These are phyloP conservation scores for Sebastes flavidus DNA, from an alignment of 2,797 vertebrate species.

Conservation along the genomic window DNA sequence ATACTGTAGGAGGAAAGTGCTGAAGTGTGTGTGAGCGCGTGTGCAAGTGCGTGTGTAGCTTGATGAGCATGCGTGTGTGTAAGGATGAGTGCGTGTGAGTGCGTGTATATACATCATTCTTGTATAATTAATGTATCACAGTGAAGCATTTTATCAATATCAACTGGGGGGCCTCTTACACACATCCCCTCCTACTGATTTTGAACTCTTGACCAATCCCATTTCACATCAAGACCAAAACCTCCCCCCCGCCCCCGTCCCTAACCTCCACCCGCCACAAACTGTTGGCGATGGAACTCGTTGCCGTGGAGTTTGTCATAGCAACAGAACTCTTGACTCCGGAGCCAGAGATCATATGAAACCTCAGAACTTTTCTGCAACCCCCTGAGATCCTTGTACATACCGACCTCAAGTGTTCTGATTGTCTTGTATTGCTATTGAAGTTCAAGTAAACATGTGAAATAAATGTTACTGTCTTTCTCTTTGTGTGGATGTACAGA, in stretches of 20 bases:
- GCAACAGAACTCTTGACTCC: conserved; percentile 70
- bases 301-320: conserved; percentile 63
- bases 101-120: conserved; percentile 77
- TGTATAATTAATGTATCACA: conserved; percentile 82
- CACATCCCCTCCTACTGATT: conserved; percentile 56
- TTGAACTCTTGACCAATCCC: conserved; percentile 71
- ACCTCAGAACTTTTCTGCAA: conserved; percentile 79
- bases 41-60: conserved; percentile 33
- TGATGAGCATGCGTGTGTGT: conserved; percentile 62
- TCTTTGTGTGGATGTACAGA: conserved; percentile 34
- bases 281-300: conserved; percentile 61
- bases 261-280: conserved; percentile 37
- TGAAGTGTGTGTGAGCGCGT: conserved; percentile 37
- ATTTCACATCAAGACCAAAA: conserved; percentile 74
- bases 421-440: conserved; percentile 85
- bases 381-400: conserved; percentile 73
- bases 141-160: conserved; percentile 79
- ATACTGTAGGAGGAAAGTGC: conserved; percentile 71
- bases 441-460: conserved; percentile 83
- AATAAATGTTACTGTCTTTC: conserved; percentile 65
- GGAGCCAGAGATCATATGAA: conserved; percentile 73
- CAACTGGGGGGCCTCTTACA: conserved; percentile 60
- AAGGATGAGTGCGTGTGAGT: conserved; percentile 5
- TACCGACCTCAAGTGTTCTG: conserved; percentile 80
- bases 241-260: not conserved